Percentiles rank a stretch among this genome's conserved stretches.
Evolutionary conservation across 2,113 vertebrate species (phyloP).

Genomic region (Eudyptes chrysolophus): DNA sequence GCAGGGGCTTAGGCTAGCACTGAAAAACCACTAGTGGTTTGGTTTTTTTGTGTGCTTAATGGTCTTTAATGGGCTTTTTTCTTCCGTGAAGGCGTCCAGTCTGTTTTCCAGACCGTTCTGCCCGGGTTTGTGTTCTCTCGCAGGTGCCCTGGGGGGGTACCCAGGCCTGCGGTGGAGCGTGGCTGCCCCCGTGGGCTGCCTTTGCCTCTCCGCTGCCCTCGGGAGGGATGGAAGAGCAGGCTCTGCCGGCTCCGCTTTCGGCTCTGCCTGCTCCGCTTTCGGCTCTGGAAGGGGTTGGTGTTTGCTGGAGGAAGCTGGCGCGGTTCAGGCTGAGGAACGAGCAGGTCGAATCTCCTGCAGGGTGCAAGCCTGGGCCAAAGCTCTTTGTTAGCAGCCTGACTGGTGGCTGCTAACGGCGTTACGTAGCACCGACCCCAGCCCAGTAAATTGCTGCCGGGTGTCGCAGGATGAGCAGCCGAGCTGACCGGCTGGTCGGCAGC

Average conservation of each 20-base stretch:
- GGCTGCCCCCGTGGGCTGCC: background rate
- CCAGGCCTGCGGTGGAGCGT: background rate
- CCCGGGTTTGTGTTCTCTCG: background rate
- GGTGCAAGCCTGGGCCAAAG: background rate
- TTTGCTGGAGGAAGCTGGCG: background rate
- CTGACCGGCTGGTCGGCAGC: background rate
- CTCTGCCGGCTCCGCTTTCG: background rate
- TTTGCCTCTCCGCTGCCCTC: background rate
- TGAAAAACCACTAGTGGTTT: background rate
- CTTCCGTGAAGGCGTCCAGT: background rate
- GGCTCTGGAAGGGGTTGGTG: background rate
- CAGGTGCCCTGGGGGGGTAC: background rate
- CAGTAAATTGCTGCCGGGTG: background rate
- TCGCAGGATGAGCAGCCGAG: background rate
- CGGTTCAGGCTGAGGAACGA: background rate
- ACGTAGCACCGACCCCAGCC: background rate
- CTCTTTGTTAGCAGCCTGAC: background rate
- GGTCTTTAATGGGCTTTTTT: background rate
- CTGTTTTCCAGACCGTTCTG: background rate
- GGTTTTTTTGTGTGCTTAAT: background rate
- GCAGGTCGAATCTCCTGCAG: background rate
- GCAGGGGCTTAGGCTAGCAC: background rate
- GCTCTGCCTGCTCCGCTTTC: background rate
- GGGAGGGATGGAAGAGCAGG: background rate
- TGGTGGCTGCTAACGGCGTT: fast-evolving